These are phyloP conservation scores for Chromis chromis DNA, from an alignment of 2,797 vertebrate genomes.

Conservation along the genomic window DNA sequence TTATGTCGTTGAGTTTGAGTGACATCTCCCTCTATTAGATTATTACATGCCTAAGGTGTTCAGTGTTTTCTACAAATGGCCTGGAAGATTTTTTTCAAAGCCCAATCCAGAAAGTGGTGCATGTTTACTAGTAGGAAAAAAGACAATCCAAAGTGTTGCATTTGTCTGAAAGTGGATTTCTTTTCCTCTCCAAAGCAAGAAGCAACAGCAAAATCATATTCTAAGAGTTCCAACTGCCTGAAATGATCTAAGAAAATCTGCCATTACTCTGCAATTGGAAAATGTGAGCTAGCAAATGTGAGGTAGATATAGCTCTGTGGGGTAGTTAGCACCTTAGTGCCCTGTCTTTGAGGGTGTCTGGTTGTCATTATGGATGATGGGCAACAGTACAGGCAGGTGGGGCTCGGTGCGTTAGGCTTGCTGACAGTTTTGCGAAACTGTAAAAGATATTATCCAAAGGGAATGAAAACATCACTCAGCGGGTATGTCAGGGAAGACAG, in stretches of 20 bases:
- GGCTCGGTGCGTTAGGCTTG: slow-evolving; percentile 60
- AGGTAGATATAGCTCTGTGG: slow-evolving; percentile 48
- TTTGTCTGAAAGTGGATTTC: slow-evolving; percentile 40
- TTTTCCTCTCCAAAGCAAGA: not conserved
- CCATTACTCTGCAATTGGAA: slow-evolving; percentile 52
- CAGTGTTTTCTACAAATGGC: slow-evolving; percentile 37
- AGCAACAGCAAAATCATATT: slow-evolving; percentile 4
- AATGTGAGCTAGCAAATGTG: slow-evolving; percentile 62
- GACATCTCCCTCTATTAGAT: slow-evolving; percentile 70
- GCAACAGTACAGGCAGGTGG: slow-evolving; percentile 76
- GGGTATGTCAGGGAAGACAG: slow-evolving; percentile 82
- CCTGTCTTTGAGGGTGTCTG: slow-evolving; percentile 74
- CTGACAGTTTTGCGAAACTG: slow-evolving; percentile 83
- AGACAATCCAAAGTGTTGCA: slow-evolving; percentile 39
- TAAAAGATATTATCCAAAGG: slow-evolving; percentile 84
- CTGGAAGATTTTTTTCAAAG: slow-evolving; percentile 33
- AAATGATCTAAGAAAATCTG: slow-evolving; percentile 53
- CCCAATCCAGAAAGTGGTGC: slow-evolving; percentile 28
- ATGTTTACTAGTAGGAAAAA: slow-evolving; percentile 37
- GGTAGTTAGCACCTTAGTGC: slow-evolving; percentile 74
- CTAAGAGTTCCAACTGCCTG: slow-evolving; percentile 18
- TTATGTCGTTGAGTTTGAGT: slow-evolving; percentile 72
- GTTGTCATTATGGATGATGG: slow-evolving; percentile 80
- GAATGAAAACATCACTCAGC: slow-evolving; percentile 83
- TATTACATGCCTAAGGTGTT: slow-evolving; percentile 54